Conservation (phyloP, 2,888 invertebrate species). For the Chesias legatella region DNA sequence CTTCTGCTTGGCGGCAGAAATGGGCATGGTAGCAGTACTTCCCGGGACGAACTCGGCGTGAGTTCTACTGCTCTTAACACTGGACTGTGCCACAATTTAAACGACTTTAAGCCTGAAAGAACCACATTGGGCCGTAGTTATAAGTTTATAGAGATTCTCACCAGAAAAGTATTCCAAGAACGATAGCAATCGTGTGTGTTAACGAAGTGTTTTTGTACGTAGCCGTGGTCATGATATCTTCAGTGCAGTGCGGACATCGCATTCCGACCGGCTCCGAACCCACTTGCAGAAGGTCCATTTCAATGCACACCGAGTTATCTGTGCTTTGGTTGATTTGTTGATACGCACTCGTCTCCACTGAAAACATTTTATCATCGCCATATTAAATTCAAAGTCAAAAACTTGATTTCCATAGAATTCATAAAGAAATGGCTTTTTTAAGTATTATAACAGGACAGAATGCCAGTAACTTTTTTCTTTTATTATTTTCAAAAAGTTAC, state of each 20-base stretch:
- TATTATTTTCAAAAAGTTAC: too few species aligned
- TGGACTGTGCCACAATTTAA: too few species aligned
- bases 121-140: too few species aligned
- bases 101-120: too few species aligned
- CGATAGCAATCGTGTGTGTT: conserved; percentile 58
- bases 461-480: too few species aligned
- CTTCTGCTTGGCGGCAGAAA: too few species aligned
- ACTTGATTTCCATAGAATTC: too few species aligned
- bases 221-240: conserved; percentile 68
- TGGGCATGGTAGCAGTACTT: too few species aligned
- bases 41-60: too few species aligned
- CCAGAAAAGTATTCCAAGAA: conserved; percentile 69
- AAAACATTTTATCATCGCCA: conserved; percentile 20
- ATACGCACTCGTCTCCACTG: conserved; percentile 64
- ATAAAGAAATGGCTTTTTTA: too few species aligned
- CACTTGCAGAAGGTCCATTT: conserved; percentile 67
- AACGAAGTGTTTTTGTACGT: conserved; percentile 50
- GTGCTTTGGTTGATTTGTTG: conserved; percentile 57
- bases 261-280: conserved; percentile 73
- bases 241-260: conserved; percentile 65
- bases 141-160: conserved; percentile 32
- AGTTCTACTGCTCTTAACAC: too few species aligned
- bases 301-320: conserved; percentile 55
- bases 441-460: too few species aligned
- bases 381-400: neutral